Percentiles rank a stretch among this genome's conserved stretches.
Evolutionary conservation across 2,113 vertebrate genomes (phyloP).

Genomic region (Arenaria interpres): DNA sequence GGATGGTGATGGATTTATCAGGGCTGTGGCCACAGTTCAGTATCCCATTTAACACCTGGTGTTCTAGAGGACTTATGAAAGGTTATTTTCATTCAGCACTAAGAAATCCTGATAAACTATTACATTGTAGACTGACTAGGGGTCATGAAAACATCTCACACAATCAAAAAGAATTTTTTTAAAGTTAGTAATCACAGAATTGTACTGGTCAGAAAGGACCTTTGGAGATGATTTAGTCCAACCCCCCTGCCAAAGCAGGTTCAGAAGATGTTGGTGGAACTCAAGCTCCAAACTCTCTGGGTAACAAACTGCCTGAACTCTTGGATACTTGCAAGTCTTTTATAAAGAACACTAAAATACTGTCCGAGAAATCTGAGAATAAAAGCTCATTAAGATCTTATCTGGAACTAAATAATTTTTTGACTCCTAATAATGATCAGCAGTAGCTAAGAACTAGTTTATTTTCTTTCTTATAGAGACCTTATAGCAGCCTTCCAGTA

Average conservation of each 20-base stretch:
- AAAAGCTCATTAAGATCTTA: neutral
- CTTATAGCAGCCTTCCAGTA: no score
- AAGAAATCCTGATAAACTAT: rapidly evolving
- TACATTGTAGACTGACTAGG: rapidly evolving
- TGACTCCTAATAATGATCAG: rapidly evolving
- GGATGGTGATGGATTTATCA: neutral
- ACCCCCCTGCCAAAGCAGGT: neutral
- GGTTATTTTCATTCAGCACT: neutral
- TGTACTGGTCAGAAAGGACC: neutral
- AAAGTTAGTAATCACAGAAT: neutral
- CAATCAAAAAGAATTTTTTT: neutral
- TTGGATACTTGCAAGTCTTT: neutral
- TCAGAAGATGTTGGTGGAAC: neutral
- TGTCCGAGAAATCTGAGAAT: neutral
- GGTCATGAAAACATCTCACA: rapidly evolving
- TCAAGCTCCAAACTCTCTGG: neutral
- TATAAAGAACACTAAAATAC: no score
- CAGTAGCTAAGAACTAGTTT: neutral
- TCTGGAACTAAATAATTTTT: neutral
- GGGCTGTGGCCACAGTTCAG: neutral
- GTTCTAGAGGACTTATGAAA: neutral
- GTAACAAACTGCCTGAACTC: neutral
- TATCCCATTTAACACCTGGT: neutral
- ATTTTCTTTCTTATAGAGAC: neutral
- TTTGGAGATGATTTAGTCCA: neutral